Percentiles rank a stretch among this genome's conserved stretches.
These are phyloP conservation scores for Oceanodroma tethys DNA, from an alignment of 2,113 vertebrate genomes.

Conservation along the genomic window DNA sequence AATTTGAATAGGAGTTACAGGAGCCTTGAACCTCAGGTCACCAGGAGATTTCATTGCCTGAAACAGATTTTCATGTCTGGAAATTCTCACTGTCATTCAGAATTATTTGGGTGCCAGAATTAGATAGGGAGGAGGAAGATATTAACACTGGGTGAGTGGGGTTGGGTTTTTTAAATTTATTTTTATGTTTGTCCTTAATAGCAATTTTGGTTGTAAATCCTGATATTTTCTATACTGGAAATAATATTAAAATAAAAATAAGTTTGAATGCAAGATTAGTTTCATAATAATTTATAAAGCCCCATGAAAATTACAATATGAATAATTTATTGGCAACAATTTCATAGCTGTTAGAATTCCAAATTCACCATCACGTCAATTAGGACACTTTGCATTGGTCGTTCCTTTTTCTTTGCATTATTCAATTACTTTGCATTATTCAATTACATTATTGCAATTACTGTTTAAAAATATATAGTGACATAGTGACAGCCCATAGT, in stretches of 20 bases:
- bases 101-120: neutral
- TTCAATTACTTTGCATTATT: slow-evolving; percentile 1
- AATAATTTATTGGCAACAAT: slow-evolving; percentile 1
- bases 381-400: neutral
- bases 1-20: neutral
- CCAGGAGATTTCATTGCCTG: neutral
- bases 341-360: neutral
- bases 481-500: neutral
- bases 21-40: neutral
- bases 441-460: neutral
- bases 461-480: neutral
- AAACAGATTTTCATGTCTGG: neutral
- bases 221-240: neutral
- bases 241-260: neutral
- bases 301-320: neutral
- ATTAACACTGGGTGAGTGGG: neutral
- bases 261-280: neutral
- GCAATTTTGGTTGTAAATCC: neutral
- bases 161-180: neutral
- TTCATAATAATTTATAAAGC: neutral
- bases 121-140: neutral
- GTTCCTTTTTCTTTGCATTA: neutral
- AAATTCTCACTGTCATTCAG: neutral
- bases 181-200: neutral
- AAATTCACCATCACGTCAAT: neutral